Conservation (phyloP, 1,140 invertebrate genomes). For the Aphelenchoides besseyi region DNA sequence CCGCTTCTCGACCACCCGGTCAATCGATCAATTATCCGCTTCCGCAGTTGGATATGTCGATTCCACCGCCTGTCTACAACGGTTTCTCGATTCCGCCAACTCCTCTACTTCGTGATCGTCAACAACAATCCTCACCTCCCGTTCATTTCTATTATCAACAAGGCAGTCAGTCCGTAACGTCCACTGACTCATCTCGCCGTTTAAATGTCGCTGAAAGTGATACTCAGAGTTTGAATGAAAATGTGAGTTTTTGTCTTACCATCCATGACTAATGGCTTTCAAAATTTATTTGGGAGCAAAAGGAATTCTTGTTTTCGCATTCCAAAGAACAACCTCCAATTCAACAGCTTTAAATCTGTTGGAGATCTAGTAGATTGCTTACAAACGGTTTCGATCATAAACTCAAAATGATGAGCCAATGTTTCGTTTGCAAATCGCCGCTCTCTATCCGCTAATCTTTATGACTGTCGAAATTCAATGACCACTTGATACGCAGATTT, state of each 20-base stretch:
- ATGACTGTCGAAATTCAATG: too few relatives aligned
- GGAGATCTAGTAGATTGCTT: too few relatives aligned
- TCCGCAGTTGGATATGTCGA: not conserved
- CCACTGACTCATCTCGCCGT: slow-evolving; percentile 15
- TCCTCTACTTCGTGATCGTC: not conserved
- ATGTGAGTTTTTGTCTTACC: not conserved
- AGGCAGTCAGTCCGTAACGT: not conserved
- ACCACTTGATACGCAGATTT: too few relatives aligned
- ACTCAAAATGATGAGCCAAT: too few relatives aligned
- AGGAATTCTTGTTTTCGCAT: too few relatives aligned
- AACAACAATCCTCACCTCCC: slow-evolving; percentile 3
- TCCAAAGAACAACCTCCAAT: too few relatives aligned
- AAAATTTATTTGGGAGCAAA: too few relatives aligned
- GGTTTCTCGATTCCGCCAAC: not conserved
- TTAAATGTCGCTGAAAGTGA: slow-evolving; percentile 5
- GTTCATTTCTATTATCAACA: slow-evolving; percentile 4
- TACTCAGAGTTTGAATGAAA: not conserved
- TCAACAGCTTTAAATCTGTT: too few relatives aligned
- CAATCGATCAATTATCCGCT: slow-evolving; percentile 44
- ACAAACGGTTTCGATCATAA: too few relatives aligned
- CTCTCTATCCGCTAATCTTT: too few relatives aligned
- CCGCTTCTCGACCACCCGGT: slow-evolving; percentile 26
- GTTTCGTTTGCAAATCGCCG: too few relatives aligned
- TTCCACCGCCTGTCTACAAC: not conserved
- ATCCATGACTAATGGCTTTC: too few relatives aligned